Conservation (phyloP, 2,113 vertebrate genomes). For the Limnothrissa miodon region DNA sequence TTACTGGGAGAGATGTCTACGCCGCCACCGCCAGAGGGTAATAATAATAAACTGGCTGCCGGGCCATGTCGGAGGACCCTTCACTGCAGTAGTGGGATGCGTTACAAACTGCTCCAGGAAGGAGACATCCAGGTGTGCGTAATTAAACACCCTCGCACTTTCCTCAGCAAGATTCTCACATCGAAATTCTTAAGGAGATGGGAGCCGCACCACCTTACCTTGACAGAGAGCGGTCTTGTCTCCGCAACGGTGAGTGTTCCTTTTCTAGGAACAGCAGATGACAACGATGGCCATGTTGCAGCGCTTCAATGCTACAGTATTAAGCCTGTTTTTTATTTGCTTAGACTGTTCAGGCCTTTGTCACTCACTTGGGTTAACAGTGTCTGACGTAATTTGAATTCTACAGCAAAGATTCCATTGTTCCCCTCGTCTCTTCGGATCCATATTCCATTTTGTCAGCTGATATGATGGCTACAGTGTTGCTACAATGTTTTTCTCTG, state of each 20-base stretch:
- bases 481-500: not conserved
- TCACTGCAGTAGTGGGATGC: slow-evolving; percentile 86
- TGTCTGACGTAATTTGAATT: slow-evolving; percentile 49
- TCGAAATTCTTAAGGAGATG: slow-evolving; percentile 94
- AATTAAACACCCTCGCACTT: slow-evolving; percentile 93
- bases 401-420: slow-evolving; percentile 18
- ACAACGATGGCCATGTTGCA: not conserved
- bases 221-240: slow-evolving; percentile 88
- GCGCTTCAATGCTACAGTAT: not conserved
- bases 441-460: slow-evolving; percentile 6
- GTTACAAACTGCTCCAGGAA: slow-evolving; percentile 96
- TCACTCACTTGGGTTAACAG: not conserved
- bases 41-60: slow-evolving; percentile 82
- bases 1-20: slow-evolving; percentile 85
- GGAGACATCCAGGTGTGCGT: slow-evolving; percentile 99
- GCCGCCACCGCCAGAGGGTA: slow-evolving; percentile 71
- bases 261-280: not conserved
- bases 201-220: slow-evolving; percentile 95
- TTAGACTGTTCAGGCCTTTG: not conserved
- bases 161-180: slow-evolving; percentile 98
- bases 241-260: slow-evolving; percentile 89
- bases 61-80: slow-evolving; percentile 84
- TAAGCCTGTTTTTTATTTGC: not conserved
- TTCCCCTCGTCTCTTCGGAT: slow-evolving; percentile 8
- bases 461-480: slow-evolving; percentile 25